These are phyloP conservation scores for Cheiracanthium punctorium DNA, from an alignment of 2,888 invertebrate genomes.

Conservation along the genomic window DNA sequence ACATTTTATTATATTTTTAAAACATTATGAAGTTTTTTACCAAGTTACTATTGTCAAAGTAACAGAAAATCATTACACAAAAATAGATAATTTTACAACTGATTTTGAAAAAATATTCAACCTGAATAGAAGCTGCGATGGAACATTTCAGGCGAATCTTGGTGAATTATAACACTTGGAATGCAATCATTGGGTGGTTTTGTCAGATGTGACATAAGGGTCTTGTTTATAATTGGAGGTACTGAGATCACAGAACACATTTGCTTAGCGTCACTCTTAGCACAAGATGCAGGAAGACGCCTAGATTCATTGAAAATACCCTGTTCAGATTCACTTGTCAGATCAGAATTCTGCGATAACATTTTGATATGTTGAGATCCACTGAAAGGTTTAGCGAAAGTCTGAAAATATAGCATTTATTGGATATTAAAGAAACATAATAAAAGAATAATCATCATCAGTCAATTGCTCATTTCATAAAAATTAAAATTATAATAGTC, in stretches of 20 bases:
- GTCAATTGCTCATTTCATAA: no score
- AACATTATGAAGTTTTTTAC: no score
- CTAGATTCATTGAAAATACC: slow-evolving; percentile 13
- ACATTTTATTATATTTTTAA: no score
- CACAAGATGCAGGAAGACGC: slow-evolving; percentile 28
- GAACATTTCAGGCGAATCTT: slow-evolving; percentile 49
- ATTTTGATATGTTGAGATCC: slow-evolving; percentile 35
- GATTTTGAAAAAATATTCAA: slow-evolving; percentile 6
- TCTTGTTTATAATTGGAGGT: slow-evolving; percentile 30
- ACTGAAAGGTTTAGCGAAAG: slow-evolving; percentile 29
- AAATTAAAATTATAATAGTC: no score
- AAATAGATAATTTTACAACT: no score
- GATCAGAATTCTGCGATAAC: slow-evolving; percentile 47
- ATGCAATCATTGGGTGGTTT: slow-evolving; percentile 40
- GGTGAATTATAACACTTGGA: slow-evolving; percentile 53
- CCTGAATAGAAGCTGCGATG: slow-evolving; percentile 63
- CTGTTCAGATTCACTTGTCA: slow-evolving; percentile 28
- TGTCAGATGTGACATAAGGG: neutral
- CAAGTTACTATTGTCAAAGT: no score
- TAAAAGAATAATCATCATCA: no score
- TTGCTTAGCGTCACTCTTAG: slow-evolving; percentile 32
- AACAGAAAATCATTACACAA: no score
- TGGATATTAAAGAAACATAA: no score
- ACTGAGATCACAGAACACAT: slow-evolving; percentile 58
- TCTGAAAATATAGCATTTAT: no score